Conservation (phyloP, 2,113 vertebrate genomes). For the Gasterosteus nipponicus region DNA sequence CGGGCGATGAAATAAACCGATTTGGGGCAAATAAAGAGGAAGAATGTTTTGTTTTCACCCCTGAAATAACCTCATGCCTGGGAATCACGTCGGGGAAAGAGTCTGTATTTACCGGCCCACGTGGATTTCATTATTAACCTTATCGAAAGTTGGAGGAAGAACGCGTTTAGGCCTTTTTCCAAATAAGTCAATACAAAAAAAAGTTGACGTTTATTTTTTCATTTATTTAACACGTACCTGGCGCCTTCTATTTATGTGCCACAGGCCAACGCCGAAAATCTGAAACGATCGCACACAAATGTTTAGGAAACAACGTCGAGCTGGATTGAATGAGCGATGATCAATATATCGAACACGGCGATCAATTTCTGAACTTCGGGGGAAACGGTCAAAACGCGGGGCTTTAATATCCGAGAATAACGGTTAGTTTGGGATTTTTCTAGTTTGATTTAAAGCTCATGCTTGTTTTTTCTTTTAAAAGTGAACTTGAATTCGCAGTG, state of each 20-base stretch:
- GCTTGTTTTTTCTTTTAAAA: not conserved
- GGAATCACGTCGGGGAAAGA: not conserved
- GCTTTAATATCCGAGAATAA: slow-evolving; percentile 47
- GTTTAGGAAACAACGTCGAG: slow-evolving; percentile 56
- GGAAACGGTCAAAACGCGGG: slow-evolving; percentile 38
- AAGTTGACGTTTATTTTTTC: slow-evolving; percentile 40
- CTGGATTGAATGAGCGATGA: slow-evolving; percentile 62
- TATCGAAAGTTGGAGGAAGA: slow-evolving; percentile 8
- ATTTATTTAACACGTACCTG: not conserved
- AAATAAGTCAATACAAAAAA: slow-evolving; percentile 38
- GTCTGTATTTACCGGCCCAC: slow-evolving; percentile 11
- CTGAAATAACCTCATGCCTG: not conserved
- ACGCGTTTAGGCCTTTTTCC: not conserved
- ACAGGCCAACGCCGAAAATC: slow-evolving; percentile 50
- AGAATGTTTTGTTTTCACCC: not conserved
- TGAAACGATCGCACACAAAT: slow-evolving; percentile 47
- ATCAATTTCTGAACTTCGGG: slow-evolving; percentile 62
- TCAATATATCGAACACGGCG: slow-evolving; percentile 65
- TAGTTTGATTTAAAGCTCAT: not conserved
- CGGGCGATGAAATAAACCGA: not conserved
- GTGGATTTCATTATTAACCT: slow-evolving; percentile 11
- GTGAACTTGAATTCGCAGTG: not conserved
- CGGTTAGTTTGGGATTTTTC: not conserved
- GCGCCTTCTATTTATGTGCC: slow-evolving; percentile 7
- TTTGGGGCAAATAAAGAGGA: not conserved